Evolutionary conservation across 1,140 invertebrate species (phyloP), one percentile per base, ranked within the genome.

Genomic region (Ectropis grisescens): DNA sequence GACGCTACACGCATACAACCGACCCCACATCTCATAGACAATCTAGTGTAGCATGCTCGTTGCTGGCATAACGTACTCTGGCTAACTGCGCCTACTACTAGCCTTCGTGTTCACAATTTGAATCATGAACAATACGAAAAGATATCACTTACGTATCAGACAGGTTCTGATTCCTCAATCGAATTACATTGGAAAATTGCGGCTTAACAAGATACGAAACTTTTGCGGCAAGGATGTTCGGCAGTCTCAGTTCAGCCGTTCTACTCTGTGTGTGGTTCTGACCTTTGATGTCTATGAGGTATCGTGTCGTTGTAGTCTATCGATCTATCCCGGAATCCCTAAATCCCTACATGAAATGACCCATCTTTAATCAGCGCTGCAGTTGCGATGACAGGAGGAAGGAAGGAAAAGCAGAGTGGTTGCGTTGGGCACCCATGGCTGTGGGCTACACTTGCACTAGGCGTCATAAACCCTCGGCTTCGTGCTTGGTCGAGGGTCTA

Each of bases 391-490:
- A 22, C 31, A 5, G 30, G 22, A 13, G 31, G 29, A 36, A 30
- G 34, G 30, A 28, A 8, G 26, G 26, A 30, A 19, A 14, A 41
- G 49, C 52, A 47, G 57, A 29, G 60, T 74, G 58, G 53, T 42
- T 41, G 44, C 53, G 69, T 66, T 62, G 59, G 59, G 42, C 62
- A 66, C 58, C 57, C 50, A 28, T 68, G 70, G 75, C 75, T 75
- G 62, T 52, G 43, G 57, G 42, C 72, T 78, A 43, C 70, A 55
- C 61, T 48, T 30, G 41, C 59, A 31, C 49, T 41, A 38, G n/a
- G 48, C 58, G 46, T 41, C 47, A 36, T 35, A 43, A 25, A n/a
- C 58, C 29, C 40, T 15, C 34, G 47, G 30, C 35, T 35, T 23
- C 7, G 2, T 8, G 26, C n/a, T 2, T 13, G 7, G 8, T 50